Conservation (phyloP, 2,113 vertebrate genomes). For the Pelusios castaneus region DNA sequence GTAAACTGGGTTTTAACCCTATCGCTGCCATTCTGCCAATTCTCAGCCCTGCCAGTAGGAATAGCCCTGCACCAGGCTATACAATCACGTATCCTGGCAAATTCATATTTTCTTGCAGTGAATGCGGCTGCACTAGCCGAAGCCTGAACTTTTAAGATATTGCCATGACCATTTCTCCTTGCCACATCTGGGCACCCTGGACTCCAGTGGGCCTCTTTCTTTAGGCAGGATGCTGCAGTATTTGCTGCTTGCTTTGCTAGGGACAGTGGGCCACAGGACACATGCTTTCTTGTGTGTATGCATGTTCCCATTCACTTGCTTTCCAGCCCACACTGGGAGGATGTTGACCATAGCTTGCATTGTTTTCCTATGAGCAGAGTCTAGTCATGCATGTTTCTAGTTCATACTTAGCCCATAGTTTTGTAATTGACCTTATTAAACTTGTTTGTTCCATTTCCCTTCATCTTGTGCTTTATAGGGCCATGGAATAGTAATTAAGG, state of each 20-base stretch:
- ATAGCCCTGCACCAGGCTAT: neutral
- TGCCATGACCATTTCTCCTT: neutral
- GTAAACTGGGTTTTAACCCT: neutral
- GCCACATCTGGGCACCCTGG: neutral
- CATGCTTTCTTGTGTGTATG: neutral
- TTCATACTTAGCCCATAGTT: slow-evolving; percentile 25
- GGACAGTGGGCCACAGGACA: too few relatives aligned
- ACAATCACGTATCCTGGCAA: neutral
- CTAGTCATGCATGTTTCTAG: slow-evolving; percentile 18
- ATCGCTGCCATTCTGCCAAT: neutral
- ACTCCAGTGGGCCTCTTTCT: neutral
- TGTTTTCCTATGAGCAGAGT: neutral
- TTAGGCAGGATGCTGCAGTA: neutral
- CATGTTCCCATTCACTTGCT: neutral
- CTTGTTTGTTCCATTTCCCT: slow-evolving; percentile 49
- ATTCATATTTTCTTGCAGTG: neutral
- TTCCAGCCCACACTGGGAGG: neutral
- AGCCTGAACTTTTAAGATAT: neutral
- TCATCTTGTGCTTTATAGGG: slow-evolving; percentile 12
- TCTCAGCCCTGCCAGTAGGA: neutral
- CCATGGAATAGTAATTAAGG: slow-evolving; percentile 38
- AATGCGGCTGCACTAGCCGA: neutral
- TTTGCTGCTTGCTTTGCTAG: neutral
- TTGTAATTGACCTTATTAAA: slow-evolving; percentile 67
- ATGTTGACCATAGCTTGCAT: slow-evolving; percentile 56